Percentiles rank a stretch among this genome's conserved stretches.
Conservation (phyloP, 2,113 vertebrate species). For the Camelus bactrianus region DNA sequence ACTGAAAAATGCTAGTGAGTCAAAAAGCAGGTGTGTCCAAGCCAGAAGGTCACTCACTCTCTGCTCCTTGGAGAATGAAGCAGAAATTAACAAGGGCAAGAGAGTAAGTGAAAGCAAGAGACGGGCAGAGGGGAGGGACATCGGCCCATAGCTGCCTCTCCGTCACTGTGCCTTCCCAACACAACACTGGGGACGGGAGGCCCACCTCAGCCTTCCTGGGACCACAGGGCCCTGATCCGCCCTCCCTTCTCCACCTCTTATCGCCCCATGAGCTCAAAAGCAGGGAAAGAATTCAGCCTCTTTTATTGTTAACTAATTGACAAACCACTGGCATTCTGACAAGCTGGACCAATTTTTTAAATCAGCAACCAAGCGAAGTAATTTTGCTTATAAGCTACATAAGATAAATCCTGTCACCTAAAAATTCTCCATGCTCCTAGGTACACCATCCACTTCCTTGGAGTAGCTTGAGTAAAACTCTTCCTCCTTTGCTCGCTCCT, state of each 20-base stretch:
- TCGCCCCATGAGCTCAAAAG: constrained; percentile 39
- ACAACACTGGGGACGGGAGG: background rate
- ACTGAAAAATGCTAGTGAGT: constrained; percentile 40
- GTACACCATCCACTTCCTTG: background rate
- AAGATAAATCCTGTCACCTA: constrained; percentile 63
- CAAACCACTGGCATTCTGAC: constrained; percentile 38
- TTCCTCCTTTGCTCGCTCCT: background rate
- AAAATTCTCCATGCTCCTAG: constrained; percentile 2
- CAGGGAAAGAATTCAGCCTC: constrained; percentile 25
- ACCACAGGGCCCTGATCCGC: background rate
- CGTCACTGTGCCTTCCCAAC: background rate
- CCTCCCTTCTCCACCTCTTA: background rate
- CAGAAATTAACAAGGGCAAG: constrained; percentile 6
- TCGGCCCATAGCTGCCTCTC: background rate
- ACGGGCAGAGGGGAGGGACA: background rate
- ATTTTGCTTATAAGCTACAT: constrained; percentile 61
- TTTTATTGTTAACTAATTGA: constrained; percentile 69
- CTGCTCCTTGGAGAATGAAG: constrained; percentile 3
- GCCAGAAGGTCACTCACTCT: constrained; percentile 26
- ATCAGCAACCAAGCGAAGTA: constrained; percentile 53
- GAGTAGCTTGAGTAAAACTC: background rate
- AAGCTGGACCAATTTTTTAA: constrained; percentile 42
- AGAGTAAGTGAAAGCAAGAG: background rate
- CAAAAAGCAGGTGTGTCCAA: constrained; percentile 61
- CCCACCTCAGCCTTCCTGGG: background rate